Conservation (phyloP, 2,797 vertebrate genomes). For the Sebastes paucispinis region DNA sequence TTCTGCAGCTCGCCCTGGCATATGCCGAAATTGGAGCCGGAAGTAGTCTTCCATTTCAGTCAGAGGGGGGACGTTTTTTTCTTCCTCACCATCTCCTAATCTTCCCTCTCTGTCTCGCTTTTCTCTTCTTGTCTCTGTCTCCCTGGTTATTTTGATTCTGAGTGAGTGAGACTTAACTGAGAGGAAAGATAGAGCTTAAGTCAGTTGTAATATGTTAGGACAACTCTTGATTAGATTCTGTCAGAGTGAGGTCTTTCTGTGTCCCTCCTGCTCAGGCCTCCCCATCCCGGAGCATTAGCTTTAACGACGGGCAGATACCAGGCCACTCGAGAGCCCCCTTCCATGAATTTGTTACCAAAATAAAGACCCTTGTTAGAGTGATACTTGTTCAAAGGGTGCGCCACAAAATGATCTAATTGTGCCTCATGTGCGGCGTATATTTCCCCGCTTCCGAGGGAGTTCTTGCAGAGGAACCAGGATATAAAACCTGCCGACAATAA, state of each 20-base stretch:
- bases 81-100: constrained; percentile 53
- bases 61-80: constrained; percentile 53
- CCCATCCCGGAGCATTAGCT: constrained; percentile 39
- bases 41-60: constrained; percentile 77
- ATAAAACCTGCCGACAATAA: constrained; percentile 55
- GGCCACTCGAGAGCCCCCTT: constrained; percentile 23
- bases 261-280: constrained; percentile 50
- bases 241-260: constrained; percentile 62
- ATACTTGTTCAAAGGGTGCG: constrained; percentile 23
- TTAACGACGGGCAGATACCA: constrained; percentile 47
- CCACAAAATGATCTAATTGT: constrained; percentile 39
- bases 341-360: constrained; percentile 55
- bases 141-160: constrained; percentile 68
- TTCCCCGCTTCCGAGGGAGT: constrained; percentile 3
- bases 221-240: constrained; percentile 78
- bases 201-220: constrained; percentile 78
- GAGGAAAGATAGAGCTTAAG: constrained; percentile 69
- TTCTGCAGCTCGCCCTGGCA: constrained; percentile 69
- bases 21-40: constrained; percentile 77
- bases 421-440: not conserved
- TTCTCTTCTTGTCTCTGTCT: constrained; percentile 61
- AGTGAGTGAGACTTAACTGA: constrained; percentile 72
- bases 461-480: constrained; percentile 15
- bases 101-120: constrained; percentile 54
- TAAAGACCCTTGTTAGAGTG: constrained; percentile 27